Evolutionary conservation across 2,113 vertebrate genomes (phyloP), one percentile per base, ranked within the genome.

Genomic region (Trochalopteron elliotii): DNA sequence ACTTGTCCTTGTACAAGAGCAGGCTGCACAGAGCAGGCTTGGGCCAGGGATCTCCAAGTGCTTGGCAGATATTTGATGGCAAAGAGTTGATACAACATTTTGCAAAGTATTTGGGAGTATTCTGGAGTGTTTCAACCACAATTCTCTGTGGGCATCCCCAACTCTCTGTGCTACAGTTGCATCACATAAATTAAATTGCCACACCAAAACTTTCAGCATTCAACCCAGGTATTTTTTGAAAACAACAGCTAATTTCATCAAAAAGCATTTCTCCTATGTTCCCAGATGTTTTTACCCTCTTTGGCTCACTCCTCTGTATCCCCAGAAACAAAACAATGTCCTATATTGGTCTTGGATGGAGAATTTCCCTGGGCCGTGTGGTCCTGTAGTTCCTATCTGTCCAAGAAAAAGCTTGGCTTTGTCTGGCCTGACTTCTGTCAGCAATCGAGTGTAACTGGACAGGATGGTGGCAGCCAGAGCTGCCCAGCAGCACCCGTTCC

Each of bases 291-390:
- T 88, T 39, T 21, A 52, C 9, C 7, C 5, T 68, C 33, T 63
- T 72, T 0, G 0, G 2, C 6, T 6, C 8, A 69, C 15, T 15
- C 10, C 4, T 18, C 6, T 35, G 59, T 72, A 10, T 33, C 63
- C 35, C 11, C 22, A 22, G n/a, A 82, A 64, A 59, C 7, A 57
- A 74, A 52, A 28, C 1, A 2, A 68, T 68, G 17, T 24, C 15
- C 33, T 30, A 2, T 30, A 33, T 40, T 2, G 0, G 12, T 61
- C 42, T 22, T 8, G 31, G 59, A 35, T 50, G 44, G 8, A 79
- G 56, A 74, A 74, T 75, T 82, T 86, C 30, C 23, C 20, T 13
- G 1, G 24, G 37, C 35, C 27, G 42, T 14, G 20, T 18, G 9
- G 14, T 69, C 49, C 39, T 55, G 28, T 45, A 50, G 39, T 40